phyloP scores from a whole-genome alignment of 2,113 vertebrate genomes.

The Semnornis frantzii region DNA sequence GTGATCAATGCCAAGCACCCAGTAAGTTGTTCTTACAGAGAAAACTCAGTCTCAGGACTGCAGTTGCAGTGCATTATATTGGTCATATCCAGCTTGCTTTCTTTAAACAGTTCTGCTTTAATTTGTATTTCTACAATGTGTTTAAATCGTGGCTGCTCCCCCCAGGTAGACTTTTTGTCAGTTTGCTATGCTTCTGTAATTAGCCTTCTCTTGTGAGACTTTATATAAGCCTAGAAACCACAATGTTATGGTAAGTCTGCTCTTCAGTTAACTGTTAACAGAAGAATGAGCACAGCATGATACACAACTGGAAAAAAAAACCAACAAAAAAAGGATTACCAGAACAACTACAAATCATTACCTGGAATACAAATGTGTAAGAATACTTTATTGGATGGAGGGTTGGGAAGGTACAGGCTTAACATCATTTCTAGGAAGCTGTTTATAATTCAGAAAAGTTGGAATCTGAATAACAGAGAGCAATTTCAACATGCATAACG shows the following conservation, averaged over 20 bases:
- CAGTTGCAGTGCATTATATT: background rate
- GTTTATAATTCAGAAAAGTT: slow-evolving; percentile 32
- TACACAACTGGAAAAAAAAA: background rate
- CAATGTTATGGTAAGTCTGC: rapidly evolving
- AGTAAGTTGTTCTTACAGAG: background rate
- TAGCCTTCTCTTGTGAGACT: background rate
- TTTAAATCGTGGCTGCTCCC: background rate
- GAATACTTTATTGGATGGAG: slow-evolving; percentile 26
- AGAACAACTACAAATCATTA: background rate
- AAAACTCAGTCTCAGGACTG: background rate
- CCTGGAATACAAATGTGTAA: background rate
- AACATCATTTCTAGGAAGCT: background rate
- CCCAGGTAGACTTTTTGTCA: background rate
- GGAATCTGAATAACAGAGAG: slow-evolving; percentile 17
- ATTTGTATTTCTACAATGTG: background rate
- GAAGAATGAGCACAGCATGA: background rate
- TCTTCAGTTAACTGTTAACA: background rate
- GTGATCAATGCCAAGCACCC: background rate
- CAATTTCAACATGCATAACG: background rate
- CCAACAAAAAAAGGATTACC: background rate
- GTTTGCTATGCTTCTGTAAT: background rate
- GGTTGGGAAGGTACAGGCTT: background rate
- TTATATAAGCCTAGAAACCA: background rate
- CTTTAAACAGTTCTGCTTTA: background rate
- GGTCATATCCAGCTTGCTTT: background rate